Evolutionary conservation across 2,797 vertebrate species (phyloP).

Genomic region (Chelmon rostratus): DNA sequence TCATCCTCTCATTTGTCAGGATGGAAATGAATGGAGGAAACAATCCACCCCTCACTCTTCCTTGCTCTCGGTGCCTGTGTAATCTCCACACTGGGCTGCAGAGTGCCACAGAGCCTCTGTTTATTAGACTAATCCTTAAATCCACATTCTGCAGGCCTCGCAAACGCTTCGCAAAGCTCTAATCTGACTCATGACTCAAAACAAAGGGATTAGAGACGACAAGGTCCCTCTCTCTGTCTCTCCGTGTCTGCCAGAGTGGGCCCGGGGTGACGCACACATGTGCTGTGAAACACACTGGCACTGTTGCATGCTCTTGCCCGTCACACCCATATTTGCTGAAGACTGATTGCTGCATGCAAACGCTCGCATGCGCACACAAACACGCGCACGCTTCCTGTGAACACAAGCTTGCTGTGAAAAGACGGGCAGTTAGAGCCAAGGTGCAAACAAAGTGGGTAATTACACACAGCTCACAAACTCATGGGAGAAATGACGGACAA

Average conservation of each 20-base stretch:
- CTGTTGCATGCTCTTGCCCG: slow-evolving; percentile 65
- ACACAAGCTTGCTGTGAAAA: slow-evolving; percentile 72
- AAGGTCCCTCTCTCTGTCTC: slow-evolving; percentile 81
- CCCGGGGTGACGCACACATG: slow-evolving; percentile 68
- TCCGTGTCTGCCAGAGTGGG: slow-evolving; percentile 70
- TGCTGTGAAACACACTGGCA: slow-evolving; percentile 63
- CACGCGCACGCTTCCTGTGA: slow-evolving; percentile 62
- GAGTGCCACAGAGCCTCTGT: slow-evolving; percentile 84
- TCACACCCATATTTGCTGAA: slow-evolving; percentile 77
- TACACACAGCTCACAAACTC: slow-evolving; percentile 82
- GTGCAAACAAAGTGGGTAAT: slow-evolving; percentile 85
- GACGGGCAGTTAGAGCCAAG: slow-evolving; percentile 79
- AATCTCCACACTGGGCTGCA: slow-evolving; percentile 82
- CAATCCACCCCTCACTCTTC: slow-evolving; percentile 61
- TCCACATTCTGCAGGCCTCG: slow-evolving; percentile 86
- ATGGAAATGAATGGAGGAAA: slow-evolving; percentile 63
- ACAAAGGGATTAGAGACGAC: slow-evolving; percentile 86
- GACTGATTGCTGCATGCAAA: slow-evolving; percentile 71
- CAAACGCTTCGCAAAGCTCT: slow-evolving; percentile 81
- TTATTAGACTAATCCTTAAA: slow-evolving; percentile 90
- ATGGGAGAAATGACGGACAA: slow-evolving; percentile 78
- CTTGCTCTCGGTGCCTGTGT: slow-evolving; percentile 74
- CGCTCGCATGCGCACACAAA: slow-evolving; percentile 26
- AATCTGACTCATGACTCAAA: slow-evolving; percentile 88
- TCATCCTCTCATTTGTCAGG: slow-evolving; percentile 73